Conservation (phyloP, 2,113 vertebrate genomes). For the Mionectes macconnelli region DNA sequence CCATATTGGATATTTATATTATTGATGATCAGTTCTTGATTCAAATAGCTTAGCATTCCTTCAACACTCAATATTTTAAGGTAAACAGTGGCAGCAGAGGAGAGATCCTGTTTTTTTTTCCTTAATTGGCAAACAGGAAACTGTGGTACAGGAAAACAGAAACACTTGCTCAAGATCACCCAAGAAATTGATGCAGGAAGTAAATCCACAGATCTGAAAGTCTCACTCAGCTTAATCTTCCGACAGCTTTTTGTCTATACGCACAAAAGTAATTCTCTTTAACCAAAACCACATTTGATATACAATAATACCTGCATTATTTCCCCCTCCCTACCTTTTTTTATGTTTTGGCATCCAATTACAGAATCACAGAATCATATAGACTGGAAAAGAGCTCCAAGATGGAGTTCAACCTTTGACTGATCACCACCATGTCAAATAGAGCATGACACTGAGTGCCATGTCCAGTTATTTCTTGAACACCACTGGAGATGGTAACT, state of each 20-base stretch:
- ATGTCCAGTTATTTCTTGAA: background rate
- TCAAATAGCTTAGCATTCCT: background rate
- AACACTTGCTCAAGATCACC: background rate
- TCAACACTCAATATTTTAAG: background rate
- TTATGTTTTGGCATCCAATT: background rate
- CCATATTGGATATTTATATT: background rate
- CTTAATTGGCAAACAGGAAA: background rate
- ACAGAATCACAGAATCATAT: background rate
- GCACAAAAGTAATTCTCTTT: background rate
- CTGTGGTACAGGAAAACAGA: background rate
- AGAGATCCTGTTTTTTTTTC: background rate
- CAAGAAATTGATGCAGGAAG: background rate
- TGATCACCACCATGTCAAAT: background rate
- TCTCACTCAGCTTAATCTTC: background rate
- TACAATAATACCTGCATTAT: background rate
- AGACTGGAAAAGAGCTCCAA: background rate
- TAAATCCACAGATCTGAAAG: background rate
- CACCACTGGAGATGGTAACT: background rate
- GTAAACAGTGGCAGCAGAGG: background rate
- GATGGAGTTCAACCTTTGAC: background rate
- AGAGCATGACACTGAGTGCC: background rate
- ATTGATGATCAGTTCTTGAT: background rate
- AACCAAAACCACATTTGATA: background rate
- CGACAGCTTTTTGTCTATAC: background rate
- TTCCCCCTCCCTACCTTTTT: background rate